phyloP scores from a whole-genome alignment of 2,797 vertebrate genomes.

The Vireo griseus region DNA sequence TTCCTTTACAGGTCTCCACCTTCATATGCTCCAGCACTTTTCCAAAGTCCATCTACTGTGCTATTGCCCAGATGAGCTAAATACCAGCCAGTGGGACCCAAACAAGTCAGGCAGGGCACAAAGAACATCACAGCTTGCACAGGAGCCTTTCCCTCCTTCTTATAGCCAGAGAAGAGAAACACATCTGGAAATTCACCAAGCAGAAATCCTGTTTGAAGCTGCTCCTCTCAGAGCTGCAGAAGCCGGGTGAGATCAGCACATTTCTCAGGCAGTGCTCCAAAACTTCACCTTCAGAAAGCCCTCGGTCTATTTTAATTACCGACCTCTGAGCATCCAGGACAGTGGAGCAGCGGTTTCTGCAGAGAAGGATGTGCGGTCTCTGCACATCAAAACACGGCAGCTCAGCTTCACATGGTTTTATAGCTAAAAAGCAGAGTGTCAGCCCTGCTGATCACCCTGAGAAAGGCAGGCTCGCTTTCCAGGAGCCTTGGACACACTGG shows the following conservation, averaged over 20 bases:
- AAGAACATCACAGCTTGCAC: neutral
- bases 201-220: neutral
- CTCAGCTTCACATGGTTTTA: neutral
- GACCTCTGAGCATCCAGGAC: neutral
- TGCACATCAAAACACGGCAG: fast-evolving
- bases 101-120: neutral
- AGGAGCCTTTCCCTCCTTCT: neutral
- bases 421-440: neutral
- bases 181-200: neutral
- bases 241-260: neutral
- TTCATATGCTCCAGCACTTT: neutral
- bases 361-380: neutral
- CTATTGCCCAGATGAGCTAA: neutral
- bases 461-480: neutral
- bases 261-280: slow-evolving; percentile 8
- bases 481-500: neutral
- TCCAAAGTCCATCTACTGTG: neutral
- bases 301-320: neutral
- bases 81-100: neutral
- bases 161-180: neutral
- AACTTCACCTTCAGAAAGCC: slow-evolving; percentile 24
- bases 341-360: neutral
- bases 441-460: neutral
- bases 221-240: neutral
- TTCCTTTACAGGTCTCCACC: neutral